Base-by-base conservation (phyloP, 2,888 invertebrate species). In the Idaea dimidiata region DNA sequence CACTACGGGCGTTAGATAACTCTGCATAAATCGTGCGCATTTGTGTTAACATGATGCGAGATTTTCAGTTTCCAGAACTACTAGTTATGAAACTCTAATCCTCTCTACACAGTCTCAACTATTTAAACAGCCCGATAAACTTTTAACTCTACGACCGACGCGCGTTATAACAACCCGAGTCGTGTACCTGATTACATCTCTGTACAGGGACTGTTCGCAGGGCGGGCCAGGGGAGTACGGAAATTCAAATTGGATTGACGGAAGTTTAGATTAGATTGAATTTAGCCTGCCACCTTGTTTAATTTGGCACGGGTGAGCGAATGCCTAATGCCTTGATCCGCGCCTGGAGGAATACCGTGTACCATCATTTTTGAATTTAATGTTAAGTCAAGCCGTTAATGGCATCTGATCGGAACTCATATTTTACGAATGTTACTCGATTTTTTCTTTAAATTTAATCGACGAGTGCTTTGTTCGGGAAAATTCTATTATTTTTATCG, bases 231-330 rank as follows among this genome's bases (percentile, higher is more conserved):
- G 67, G 69, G 65, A 65, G 69, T 69, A 75, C 81, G 88, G 83
- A 85, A 85, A 89, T 88, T 89, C 88, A 89, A 89, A 91, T 90
- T 89, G 88, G 89, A 89, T 89, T 87, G 88, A 87, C 89, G 86
- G 85, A 89, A 91, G 84, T 91, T 90, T 88, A 87, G 88, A 90
- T 90, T 90, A 85, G 86, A 90, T 90, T 87, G 88, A 90, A 90
- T 90, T 88, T 88, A 84, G 71, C 86, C 78, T 82, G 81, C 83
- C 87, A 88, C 88, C 90, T 89, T 89, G 89, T 89, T 89, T 89
- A 89, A 91, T 89, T 88, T 88, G 80, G 83, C 80, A 82, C 82
- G 82, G 84, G 83, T 78, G 79, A 72, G 73, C 76, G 80, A 70
- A 69, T 70, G 67, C 66, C 67, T 67, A 69, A 64, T 62, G 64